Evolutionary conservation across 2,888 invertebrate species (phyloP), one percentile per base, ranked within the genome.

Genomic region (Mimas tiliae): DNA sequence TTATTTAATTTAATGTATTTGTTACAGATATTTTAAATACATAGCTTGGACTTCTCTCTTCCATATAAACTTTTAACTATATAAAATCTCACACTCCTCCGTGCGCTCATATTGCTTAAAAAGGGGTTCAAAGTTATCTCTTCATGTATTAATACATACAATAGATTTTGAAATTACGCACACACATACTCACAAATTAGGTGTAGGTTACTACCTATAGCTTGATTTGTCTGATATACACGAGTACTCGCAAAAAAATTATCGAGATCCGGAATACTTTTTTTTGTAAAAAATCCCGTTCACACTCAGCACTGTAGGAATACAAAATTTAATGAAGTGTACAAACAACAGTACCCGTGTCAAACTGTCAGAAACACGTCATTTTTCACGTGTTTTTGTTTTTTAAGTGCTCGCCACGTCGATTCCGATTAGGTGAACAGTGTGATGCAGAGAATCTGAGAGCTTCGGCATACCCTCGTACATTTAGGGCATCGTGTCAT

Each of bases 331-430:
- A 91, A 91, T 90, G 89, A 91, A 90, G 90, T 88, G 84, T 87
- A 79, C 83, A 80, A 76, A 81, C 76, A 85, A 88, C 85, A 87
- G 89, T 83, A 92, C 93, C 93, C 92, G 76, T 84, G 88, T 92
- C 92, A 92, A 85, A 77, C 86, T 90, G 91, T 91, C 93, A 90
- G 78, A 87, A 87, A 81, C 90, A 91, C 85, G 86, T 91, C 90
- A 92, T 87, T 89, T 86, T 88, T 85, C 79, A 82, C 83, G 78
- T 81, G 79, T 80, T 82, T 86, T 84, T 86, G 85, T 84, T 85
- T 86, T 84, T 80, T 76, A 79, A 80, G 69, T 79, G 79, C 83
- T 80, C 84, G 82, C 84, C 72, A 83, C 85, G 88, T 89, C 87
- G 75, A 81, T 80, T 83, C 70, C 78, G 78, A 79, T 90, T 83